Conservation (phyloP, 1,140 invertebrate species). For the Yoshiicerus persimilis region DNA sequence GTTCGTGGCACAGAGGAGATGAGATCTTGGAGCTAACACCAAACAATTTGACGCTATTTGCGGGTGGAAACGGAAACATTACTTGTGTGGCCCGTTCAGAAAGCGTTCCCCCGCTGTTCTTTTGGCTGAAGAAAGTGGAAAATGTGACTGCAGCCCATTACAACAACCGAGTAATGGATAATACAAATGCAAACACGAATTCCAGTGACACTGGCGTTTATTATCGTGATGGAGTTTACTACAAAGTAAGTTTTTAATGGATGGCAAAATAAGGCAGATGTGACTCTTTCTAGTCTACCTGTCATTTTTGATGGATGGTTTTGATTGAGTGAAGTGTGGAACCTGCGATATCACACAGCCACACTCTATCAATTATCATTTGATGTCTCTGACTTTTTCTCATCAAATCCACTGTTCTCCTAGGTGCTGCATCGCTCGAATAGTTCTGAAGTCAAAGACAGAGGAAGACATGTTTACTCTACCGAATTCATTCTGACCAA, state of each 20-base stretch:
- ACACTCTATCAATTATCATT: background rate
- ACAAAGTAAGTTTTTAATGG: constrained; percentile 33
- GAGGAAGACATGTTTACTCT: constrained; percentile 27
- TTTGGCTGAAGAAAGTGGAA: constrained; percentile 43
- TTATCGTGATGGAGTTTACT: constrained; percentile 24
- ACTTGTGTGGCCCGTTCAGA: constrained; percentile 44
- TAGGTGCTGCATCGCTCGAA: constrained; percentile 33
- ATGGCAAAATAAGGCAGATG: background rate
- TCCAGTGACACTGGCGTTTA: background rate
- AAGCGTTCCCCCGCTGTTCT: constrained; percentile 20
- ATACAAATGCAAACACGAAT: background rate
- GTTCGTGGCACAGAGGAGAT: constrained; percentile 26
- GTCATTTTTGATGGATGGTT: background rate
- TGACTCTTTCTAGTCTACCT: background rate
- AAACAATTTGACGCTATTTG: constrained; percentile 38
- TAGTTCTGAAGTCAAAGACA: constrained; percentile 21
- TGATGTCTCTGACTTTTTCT: background rate
- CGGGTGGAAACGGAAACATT: constrained; percentile 36
- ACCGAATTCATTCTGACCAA: constrained; percentile 36
- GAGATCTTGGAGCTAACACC: constrained; percentile 45
- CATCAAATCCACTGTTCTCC: background rate
- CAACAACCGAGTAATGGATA: background rate
- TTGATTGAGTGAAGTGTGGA: background rate
- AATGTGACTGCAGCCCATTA: background rate
- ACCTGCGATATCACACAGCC: background rate